phyloP scores from a whole-genome alignment of 2,113 vertebrate genomes.

The Condylura cristata region DNA sequence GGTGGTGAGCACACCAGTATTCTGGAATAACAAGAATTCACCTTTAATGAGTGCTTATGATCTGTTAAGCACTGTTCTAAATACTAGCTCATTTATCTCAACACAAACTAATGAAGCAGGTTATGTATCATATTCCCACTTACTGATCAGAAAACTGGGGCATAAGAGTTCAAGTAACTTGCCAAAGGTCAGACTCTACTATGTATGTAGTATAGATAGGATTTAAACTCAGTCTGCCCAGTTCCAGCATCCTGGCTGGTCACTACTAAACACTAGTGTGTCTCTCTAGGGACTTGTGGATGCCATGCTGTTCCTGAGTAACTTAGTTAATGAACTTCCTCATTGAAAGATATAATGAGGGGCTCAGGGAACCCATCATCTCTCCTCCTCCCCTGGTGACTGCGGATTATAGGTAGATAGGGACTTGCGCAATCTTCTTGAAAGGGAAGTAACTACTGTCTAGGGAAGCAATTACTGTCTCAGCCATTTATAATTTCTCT shows the following conservation, averaged over 20 bases:
- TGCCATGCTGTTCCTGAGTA: not conserved
- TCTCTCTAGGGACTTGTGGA: not conserved
- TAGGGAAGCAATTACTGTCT: not conserved
- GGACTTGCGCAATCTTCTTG: not conserved
- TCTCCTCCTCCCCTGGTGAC: not conserved
- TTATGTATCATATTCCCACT: not conserved
- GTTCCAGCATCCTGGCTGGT: not conserved
- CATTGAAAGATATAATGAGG: not conserved
- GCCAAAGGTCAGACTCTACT: not conserved
- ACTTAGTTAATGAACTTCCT: not conserved
- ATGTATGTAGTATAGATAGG: not conserved
- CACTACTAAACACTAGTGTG: not conserved
- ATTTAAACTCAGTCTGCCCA: not conserved
- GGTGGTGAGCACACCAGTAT: not conserved
- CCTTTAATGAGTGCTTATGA: not conserved
- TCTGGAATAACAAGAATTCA: not conserved
- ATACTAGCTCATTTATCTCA: not conserved
- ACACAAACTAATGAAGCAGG: not conserved
- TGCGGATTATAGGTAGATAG: not conserved
- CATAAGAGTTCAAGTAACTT: not conserved
- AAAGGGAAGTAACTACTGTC: not conserved
- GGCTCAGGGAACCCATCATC: not conserved
- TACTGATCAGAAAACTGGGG: not conserved
- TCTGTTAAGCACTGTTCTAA: not conserved
- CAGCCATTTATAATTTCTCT: not conserved